A percentile compares a stretch with the other conserved stretches of the same genome.
Evolutionary conservation across 2,113 vertebrate species (phyloP).

Genomic region (Spheniscus mendiculus): DNA sequence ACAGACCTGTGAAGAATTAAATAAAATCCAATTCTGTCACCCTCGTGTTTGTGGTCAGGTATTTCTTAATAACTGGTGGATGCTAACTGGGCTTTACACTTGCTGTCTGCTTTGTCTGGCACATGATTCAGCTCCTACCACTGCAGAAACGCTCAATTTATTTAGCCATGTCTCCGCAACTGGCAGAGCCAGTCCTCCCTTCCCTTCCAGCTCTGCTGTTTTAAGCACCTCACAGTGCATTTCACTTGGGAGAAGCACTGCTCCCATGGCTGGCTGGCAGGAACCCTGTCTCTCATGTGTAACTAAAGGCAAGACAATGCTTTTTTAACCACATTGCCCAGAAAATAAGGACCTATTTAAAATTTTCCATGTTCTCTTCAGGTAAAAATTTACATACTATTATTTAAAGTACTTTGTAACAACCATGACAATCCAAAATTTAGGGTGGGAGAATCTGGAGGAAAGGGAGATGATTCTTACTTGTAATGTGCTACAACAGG

Average conservation of each 20-base stretch:
- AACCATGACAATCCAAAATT: background rate
- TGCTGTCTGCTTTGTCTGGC: constrained; percentile 15
- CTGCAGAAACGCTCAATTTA: background rate
- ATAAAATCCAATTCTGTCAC: background rate
- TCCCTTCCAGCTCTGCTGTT: background rate
- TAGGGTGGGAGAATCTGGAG: background rate
- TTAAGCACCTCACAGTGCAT: background rate
- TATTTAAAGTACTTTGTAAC: background rate
- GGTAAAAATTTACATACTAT: background rate
- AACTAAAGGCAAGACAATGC: background rate
- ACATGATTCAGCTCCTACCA: background rate
- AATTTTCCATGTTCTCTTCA: background rate
- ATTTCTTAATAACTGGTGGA: background rate
- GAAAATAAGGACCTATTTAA: background rate
- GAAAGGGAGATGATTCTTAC: background rate
- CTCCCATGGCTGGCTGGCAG: background rate
- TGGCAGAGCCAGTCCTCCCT: background rate
- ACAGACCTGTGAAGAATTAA: background rate
- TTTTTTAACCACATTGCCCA: background rate
- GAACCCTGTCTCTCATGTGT: background rate
- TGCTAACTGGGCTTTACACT: background rate
- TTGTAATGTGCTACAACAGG: background rate
- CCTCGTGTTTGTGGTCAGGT: background rate
- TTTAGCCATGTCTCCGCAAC: background rate
- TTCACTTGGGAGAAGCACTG: background rate